These are phyloP conservation scores for Megamerina dolium DNA, from an alignment of 2,888 invertebrate species.

Conservation along the genomic window DNA sequence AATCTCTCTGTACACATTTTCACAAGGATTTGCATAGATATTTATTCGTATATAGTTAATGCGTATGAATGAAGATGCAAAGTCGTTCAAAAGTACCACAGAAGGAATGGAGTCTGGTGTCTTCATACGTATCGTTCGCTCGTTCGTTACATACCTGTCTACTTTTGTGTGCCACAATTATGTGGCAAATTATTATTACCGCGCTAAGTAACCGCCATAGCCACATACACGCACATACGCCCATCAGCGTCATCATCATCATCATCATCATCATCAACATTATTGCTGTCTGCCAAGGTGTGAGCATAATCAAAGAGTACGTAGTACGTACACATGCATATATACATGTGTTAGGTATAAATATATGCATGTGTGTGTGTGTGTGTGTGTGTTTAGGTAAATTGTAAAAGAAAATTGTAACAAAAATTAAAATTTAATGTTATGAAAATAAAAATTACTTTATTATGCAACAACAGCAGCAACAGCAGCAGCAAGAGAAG, in stretches of 20 bases:
- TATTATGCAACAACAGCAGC: slow-evolving; percentile 3
- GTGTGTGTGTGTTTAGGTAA: slow-evolving; percentile 2
- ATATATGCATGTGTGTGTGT: no score
- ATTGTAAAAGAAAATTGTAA: not conserved
- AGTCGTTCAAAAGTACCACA: no score
- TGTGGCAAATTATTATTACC: no score
- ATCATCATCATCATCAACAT: not conserved
- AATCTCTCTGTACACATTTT: no score
- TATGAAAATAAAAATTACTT: slow-evolving; percentile 7
- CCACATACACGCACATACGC: slow-evolving; percentile 1
- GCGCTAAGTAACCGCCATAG: no score
- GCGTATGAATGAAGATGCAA: no score
- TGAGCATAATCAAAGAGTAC: not conserved
- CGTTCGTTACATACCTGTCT: no score
- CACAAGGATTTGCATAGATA: no score
- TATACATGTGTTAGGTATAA: not conserved
- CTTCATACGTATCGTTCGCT: no score
- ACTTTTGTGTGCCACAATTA: no score
- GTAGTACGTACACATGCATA: not conserved
- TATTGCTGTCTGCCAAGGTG: not conserved
- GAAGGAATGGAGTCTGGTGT: no score
- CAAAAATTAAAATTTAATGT: slow-evolving; percentile 9
- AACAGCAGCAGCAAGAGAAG: not conserved
- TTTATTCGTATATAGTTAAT: no score
- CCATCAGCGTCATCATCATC: not conserved